phyloP scores from a whole-genome alignment of 2,797 vertebrate species.

The Melanotaenia maccullochi region DNA sequence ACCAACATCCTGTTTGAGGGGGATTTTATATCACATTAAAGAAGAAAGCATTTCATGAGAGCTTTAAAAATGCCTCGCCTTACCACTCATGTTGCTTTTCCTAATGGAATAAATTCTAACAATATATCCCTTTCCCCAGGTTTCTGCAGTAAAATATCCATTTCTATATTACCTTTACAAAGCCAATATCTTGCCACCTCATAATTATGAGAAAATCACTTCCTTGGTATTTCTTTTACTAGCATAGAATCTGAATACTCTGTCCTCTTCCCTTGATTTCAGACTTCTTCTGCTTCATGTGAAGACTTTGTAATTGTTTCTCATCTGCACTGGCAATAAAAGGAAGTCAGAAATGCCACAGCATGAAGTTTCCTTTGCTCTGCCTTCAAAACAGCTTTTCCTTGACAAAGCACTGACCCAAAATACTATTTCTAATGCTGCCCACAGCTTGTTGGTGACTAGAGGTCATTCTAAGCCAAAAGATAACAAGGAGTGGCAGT shows the following conservation, averaged over 20 bases:
- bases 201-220: conserved; percentile 16
- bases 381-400: conserved; percentile 39
- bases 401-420: conserved; percentile 42
- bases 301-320: conserved; percentile 57
- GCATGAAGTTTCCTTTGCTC: conserved; percentile 55
- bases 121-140: conserved; percentile 5
- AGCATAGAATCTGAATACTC: conserved; percentile 26
- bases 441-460: conserved; percentile 28
- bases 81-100: conserved; percentile 14
- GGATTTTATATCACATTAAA: conserved; percentile 29
- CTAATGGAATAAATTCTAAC: conserved; percentile 2
- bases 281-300: conserved; percentile 60
- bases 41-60: conserved; percentile 18
- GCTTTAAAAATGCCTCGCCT: conserved; percentile 23
- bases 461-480: conserved; percentile 11
- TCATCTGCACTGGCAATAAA: conserved; percentile 60
- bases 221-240: conserved; percentile 25
- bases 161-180: conserved; percentile 22
- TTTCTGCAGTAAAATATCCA: conserved; percentile 26
- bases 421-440: conserved; percentile 26
- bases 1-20: conserved; percentile 34
- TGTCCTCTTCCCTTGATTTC: conserved; percentile 42
- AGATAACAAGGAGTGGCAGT: conserved; percentile 8
- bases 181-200: conserved; percentile 18
- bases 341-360: conserved; percentile 55